A percentile compares a stretch with the other conserved stretches of the same genome.
These are phyloP conservation scores for Caenorhabditis sp. DNA, from an alignment of 2,888 invertebrate species.

Conservation along the genomic window DNA sequence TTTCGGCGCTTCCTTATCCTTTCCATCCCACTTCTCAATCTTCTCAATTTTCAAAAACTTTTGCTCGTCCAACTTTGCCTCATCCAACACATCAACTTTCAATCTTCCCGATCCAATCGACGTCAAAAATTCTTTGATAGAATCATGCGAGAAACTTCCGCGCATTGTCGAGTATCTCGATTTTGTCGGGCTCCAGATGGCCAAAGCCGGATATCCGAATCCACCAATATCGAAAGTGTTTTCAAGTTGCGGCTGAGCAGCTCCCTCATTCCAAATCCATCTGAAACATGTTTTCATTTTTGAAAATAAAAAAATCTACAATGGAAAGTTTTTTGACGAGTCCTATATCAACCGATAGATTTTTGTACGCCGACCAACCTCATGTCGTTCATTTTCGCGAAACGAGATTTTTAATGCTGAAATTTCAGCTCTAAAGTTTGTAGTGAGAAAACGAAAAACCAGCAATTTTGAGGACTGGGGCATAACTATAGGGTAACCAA, in stretches of 20 bases:
- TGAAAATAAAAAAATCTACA: background rate
- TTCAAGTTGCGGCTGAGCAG: conserved; percentile 85
- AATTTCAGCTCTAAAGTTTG: no score
- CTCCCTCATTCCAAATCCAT: conserved; percentile 94
- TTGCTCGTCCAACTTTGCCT: background rate
- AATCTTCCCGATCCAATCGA: conserved; percentile 20
- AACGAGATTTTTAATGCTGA: no score
- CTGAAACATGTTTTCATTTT: conserved; percentile 66
- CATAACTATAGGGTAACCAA: no score
- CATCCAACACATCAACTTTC: conserved; percentile 74
- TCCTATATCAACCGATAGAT: no score
- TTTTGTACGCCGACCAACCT: no score
- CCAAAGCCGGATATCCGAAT: conserved; percentile 98
- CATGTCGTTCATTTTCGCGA: no score
- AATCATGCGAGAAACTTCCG: conserved; percentile 14
- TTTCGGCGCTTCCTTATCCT: background rate
- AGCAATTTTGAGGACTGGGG: no score
- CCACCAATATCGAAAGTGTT: conserved; percentile 89
- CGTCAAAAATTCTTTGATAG: conserved; percentile 31
- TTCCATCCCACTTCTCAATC: conserved; percentile 39
- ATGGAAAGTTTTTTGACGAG: no score
- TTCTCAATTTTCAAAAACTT: conserved; percentile 70
- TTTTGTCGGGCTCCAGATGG: conserved; percentile 93
- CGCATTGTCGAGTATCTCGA: conserved; percentile 80
- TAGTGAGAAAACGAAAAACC: no score